These are phyloP conservation scores for Microcebus murinus DNA, from an alignment of 2,113 vertebrate genomes.

Conservation along the genomic window DNA sequence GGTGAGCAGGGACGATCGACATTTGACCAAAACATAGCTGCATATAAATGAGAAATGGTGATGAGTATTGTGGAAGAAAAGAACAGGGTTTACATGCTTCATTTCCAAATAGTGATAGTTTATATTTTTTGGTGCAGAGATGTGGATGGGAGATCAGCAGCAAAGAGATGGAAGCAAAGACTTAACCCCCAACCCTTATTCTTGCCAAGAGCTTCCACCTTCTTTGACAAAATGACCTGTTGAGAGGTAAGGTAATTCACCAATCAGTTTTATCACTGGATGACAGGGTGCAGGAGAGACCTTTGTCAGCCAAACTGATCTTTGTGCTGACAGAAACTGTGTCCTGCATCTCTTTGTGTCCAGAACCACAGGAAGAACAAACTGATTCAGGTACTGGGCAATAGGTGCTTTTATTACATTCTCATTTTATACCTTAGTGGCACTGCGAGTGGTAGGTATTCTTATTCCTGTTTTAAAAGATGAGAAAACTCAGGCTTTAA, in stretches of 20 bases:
- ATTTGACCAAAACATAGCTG: background rate
- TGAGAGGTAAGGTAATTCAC: background rate
- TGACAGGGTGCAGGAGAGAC: background rate
- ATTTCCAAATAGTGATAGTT: background rate
- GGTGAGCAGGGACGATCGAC: background rate
- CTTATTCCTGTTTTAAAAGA: slow-evolving; percentile 9
- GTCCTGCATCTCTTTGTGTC: background rate
- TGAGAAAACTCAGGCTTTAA: background rate
- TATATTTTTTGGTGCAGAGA: background rate
- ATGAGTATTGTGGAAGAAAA: background rate
- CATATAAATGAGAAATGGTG: background rate
- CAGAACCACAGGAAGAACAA: background rate
- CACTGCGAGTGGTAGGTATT: background rate
- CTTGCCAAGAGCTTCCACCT: background rate
- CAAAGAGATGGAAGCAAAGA: background rate
- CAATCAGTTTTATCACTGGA: background rate
- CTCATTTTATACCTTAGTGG: background rate
- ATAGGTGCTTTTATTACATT: background rate
- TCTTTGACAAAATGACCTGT: background rate
- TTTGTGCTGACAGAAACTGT: background rate
- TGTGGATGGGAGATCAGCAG: background rate
- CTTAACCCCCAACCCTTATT: background rate
- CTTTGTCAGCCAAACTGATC: background rate
- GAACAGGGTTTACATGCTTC: background rate
- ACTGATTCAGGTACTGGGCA: background rate